phyloP scores from a whole-genome alignment of 2,888 invertebrate genomes.

The Hedychridium roseum region DNA sequence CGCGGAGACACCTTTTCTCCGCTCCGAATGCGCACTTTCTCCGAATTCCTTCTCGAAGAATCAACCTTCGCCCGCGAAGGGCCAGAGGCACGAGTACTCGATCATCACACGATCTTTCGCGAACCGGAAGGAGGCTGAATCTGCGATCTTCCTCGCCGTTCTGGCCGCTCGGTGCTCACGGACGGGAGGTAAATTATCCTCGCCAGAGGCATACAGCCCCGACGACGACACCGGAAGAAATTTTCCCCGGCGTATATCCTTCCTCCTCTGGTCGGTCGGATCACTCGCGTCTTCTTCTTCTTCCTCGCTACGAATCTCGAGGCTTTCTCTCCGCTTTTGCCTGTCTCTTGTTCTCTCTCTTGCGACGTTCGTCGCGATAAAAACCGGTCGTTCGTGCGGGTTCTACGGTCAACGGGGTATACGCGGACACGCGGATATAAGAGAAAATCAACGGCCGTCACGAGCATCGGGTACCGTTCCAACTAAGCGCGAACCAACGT shows the following conservation, averaged over 20 bases:
- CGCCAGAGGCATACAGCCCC: too few species aligned
- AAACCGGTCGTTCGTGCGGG: not conserved
- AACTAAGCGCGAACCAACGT: slow-evolving; percentile 55
- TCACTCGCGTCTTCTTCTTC: slow-evolving; percentile 7
- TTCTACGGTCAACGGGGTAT: not conserved
- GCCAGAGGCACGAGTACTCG: slow-evolving; percentile 4
- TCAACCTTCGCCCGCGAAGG: slow-evolving; percentile 18
- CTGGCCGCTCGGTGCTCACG: too few species aligned
- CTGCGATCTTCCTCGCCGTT: too few species aligned
- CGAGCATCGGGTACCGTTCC: slow-evolving; percentile 51
- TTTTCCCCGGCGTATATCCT: not conserved
- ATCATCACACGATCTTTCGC: slow-evolving; percentile 14
- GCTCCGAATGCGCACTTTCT: too few species aligned
- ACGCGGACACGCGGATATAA: slow-evolving; percentile 1
- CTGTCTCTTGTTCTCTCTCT: not conserved
- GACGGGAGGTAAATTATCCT: too few species aligned
- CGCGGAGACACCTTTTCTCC: too few species aligned
- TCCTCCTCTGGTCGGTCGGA: slow-evolving; percentile 10
- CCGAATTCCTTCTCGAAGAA: too few species aligned
- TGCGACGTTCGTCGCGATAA: not conserved
- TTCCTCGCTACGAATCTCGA: too few species aligned
- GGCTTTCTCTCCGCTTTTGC: too few species aligned
- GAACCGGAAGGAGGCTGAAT: too few species aligned
- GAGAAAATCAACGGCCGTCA: slow-evolving; percentile 35
- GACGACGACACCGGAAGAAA: not conserved